These are phyloP conservation scores for Aphidius gifuensis DNA, from an alignment of 1,140 invertebrate genomes.

Conservation along the genomic window DNA sequence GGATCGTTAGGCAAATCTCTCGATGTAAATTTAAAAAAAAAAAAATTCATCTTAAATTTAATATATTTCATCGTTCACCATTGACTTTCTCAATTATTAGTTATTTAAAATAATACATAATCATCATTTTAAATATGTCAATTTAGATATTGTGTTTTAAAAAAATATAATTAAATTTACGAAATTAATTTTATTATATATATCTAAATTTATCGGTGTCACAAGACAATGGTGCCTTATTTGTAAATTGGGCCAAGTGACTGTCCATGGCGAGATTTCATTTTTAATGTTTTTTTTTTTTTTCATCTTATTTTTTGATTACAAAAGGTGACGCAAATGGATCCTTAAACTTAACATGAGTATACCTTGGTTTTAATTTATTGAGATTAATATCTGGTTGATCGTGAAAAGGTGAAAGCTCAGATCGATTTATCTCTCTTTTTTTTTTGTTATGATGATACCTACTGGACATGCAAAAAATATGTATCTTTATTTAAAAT, in stretches of 20 bases:
- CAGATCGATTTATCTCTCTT: constrained; percentile 19
- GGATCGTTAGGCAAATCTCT: constrained; percentile 15
- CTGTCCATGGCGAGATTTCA: not conserved
- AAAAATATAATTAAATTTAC: not conserved
- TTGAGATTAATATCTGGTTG: constrained; percentile 14
- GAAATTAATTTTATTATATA: not conserved
- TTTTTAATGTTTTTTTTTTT: not conserved
- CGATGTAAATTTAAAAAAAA: not conserved
- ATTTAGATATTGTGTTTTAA: too few species aligned
- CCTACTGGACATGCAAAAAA: too few species aligned
- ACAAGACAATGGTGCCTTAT: not conserved
- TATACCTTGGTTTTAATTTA: not conserved
- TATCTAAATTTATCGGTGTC: not conserved
- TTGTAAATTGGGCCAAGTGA: not conserved
- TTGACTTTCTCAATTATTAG: constrained; percentile 2
- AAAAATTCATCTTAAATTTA: not conserved
- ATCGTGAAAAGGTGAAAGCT: constrained; percentile 39
- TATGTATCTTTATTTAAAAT: too few species aligned
- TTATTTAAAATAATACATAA: not conserved
- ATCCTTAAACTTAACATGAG: not conserved
- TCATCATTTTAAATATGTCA: not conserved
- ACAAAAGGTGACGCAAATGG: not conserved
- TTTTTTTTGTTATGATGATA: too few species aligned
- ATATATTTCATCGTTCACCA: not conserved
- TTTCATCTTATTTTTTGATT: not conserved